Percentiles rank a stretch among this genome's conserved stretches.
Evolutionary conservation across 2,797 vertebrate species (phyloP).

Genomic region (Morelia viridis): DNA sequence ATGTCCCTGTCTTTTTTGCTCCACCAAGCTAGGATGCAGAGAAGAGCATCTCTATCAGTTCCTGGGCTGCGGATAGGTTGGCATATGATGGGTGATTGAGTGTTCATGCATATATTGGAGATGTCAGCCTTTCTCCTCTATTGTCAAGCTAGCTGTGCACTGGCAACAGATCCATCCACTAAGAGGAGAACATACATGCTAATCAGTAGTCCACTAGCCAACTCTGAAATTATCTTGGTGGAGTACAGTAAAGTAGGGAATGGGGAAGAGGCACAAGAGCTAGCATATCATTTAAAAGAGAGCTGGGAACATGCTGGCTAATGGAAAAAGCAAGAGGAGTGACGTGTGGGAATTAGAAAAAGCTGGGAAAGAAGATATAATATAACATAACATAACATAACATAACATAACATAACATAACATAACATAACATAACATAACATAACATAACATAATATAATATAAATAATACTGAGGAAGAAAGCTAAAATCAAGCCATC

Average conservation of each 20-base stretch:
- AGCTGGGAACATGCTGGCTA: neutral
- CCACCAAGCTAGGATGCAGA: neutral
- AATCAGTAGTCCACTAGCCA: neutral
- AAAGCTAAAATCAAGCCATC: neutral
- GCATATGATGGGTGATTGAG: neutral
- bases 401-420: neutral
- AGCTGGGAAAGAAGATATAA: neutral
- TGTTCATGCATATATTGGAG: neutral
- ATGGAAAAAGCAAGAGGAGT: neutral
- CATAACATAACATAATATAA: neutral
- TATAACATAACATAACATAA: neutral
- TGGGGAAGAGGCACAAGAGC: neutral
- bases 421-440: too few species aligned
- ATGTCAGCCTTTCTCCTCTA: neutral
- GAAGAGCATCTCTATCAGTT: neutral
- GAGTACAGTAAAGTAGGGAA: neutral
- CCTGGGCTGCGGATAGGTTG: neutral
- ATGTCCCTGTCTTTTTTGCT: neutral
- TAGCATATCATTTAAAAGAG: neutral
- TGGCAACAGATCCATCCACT: neutral
- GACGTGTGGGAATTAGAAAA: neutral
- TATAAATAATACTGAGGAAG: neutral
- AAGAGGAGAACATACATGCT: neutral
- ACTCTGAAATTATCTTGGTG: neutral
- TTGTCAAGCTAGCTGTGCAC: neutral